Percentiles rank a stretch among this genome's conserved stretches.
Evolutionary conservation across 2,113 vertebrate genomes (phyloP).

Genomic region (Proteles cristata): DNA sequence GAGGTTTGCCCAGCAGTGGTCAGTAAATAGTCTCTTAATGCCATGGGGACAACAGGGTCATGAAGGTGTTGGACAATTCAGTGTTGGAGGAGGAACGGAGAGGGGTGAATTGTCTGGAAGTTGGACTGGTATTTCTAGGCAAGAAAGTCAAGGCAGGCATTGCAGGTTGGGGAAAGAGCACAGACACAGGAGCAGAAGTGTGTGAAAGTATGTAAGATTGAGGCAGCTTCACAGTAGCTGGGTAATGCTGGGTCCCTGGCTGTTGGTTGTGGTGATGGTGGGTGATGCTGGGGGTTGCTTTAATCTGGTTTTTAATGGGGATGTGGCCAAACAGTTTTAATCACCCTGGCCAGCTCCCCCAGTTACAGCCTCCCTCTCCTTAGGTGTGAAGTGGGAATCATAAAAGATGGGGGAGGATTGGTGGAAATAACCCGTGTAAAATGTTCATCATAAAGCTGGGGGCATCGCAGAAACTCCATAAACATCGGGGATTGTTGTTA

Average conservation of each 20-base stretch:
- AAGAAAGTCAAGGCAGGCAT: neutral
- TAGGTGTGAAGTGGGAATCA: neutral
- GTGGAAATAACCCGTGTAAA: neutral
- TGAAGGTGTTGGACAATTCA: neutral
- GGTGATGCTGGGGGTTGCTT: neutral
- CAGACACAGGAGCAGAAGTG: neutral
- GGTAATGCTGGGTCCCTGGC: neutral
- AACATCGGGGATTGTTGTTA: neutral
- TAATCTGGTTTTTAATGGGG: neutral
- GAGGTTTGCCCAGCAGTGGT: neutral
- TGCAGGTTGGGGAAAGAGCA: neutral
- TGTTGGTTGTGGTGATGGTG: fast-evolving
- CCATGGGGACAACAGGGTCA: neutral
- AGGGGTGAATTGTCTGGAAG: neutral
- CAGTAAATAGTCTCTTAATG: neutral
- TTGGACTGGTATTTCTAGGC: neutral
- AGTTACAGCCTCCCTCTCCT: neutral
- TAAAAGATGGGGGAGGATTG: neutral
- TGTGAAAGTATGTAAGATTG: no score
- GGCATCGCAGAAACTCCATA: neutral
- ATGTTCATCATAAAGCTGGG: neutral
- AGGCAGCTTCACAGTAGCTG: neutral
- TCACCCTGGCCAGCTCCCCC: neutral
- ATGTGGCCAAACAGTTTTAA: neutral
- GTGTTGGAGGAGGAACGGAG: neutral